phyloP scores from a whole-genome alignment of 1,140 invertebrate species.

The Calephelis virginiensis region DNA sequence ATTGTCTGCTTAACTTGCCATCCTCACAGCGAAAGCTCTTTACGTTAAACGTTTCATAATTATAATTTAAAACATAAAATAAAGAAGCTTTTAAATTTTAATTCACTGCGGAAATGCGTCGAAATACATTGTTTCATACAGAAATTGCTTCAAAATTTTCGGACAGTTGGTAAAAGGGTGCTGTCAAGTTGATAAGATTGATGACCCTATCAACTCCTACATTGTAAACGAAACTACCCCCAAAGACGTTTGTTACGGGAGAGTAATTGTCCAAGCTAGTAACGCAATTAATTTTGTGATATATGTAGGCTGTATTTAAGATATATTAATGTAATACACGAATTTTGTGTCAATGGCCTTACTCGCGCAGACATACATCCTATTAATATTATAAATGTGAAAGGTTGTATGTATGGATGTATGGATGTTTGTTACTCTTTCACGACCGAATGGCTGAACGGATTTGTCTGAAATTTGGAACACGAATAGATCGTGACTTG shows the following conservation, averaged over 20 bases:
- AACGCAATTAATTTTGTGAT: background rate
- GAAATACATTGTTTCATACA: background rate
- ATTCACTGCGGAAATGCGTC: background rate
- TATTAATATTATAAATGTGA: too few species aligned
- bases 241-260: background rate
- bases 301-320: background rate
- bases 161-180: conserved; percentile 5
- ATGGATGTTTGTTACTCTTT: too few species aligned
- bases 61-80: background rate
- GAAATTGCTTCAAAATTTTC: conserved; percentile 11
- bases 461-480: too few species aligned
- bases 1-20: background rate
- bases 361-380: too few species aligned
- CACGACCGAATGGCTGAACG: too few species aligned
- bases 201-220: conserved; percentile 3
- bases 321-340: background rate
- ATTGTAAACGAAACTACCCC: conserved; percentile 5
- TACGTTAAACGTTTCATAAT: background rate
- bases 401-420: too few species aligned
- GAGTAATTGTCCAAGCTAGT: background rate
- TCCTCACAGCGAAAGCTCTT: background rate
- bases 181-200: background rate
- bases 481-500: too few species aligned
- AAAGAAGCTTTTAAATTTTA: background rate
- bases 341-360: background rate